Evolutionary conservation across 2,797 vertebrate genomes (phyloP).

Genomic region (Limnodromus scolopaceus): DNA sequence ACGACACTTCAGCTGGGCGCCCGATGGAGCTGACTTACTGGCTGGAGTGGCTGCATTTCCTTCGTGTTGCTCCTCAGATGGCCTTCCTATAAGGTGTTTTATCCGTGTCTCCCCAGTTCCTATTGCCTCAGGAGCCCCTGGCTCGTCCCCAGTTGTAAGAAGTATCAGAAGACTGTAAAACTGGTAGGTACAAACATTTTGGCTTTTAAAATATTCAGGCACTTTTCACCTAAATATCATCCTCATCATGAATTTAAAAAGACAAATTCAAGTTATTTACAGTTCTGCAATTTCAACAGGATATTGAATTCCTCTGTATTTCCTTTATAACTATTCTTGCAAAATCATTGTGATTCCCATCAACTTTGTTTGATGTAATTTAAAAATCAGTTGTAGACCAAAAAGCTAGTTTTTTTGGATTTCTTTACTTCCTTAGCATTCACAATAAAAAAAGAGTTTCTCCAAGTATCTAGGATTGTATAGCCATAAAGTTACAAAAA

Average conservation of each 20-base stretch:
- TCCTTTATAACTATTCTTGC: neutral
- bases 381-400: rapidly evolving
- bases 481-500: neutral
- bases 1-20: too few species aligned
- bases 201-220: neutral
- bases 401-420: neutral
- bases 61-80: too few species aligned
- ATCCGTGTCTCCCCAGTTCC: too few species aligned
- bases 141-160: neutral
- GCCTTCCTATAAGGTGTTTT: too few species aligned
- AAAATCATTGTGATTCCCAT: neutral
- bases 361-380: neutral
- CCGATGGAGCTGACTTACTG: too few species aligned
- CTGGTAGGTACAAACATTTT: neutral
- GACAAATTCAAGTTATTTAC: neutral
- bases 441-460: neutral
- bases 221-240: neutral
- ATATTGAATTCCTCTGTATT: neutral
- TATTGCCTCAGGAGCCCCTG: too few species aligned
- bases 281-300: neutral
- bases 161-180: neutral
- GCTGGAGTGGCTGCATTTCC: too few species aligned
- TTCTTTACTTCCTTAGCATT: neutral
- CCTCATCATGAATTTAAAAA: neutral
- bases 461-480: neutral